These are phyloP conservation scores for Neomorphus geoffroyi DNA, from an alignment of 2,797 vertebrate genomes.

Conservation along the genomic window DNA sequence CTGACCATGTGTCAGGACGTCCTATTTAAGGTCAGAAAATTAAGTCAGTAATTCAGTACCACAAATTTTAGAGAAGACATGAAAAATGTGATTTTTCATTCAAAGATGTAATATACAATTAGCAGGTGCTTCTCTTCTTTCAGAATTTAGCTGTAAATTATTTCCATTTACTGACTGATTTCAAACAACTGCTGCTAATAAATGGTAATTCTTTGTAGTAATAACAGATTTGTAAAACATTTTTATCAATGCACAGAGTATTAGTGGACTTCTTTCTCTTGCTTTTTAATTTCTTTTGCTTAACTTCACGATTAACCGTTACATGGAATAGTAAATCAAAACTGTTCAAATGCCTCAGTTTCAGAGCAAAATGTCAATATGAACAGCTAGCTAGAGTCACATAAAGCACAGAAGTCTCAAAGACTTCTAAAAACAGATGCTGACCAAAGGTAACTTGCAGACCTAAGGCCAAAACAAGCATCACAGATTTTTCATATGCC, in stretches of 20 bases:
- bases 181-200: neutral
- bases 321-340: neutral
- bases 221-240: neutral
- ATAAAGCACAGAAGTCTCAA: neutral
- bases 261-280: neutral
- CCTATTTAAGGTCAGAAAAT: conserved; percentile 38
- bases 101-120: neutral
- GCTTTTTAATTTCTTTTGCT: neutral
- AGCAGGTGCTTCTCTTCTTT: neutral
- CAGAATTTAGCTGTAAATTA: neutral
- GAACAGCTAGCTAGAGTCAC: neutral
- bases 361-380: neutral
- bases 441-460: neutral
- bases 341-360: neutral
- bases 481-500: neutral
- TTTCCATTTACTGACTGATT: neutral
- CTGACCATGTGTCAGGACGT: neutral
- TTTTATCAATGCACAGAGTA: neutral
- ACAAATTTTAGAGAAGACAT: neutral
- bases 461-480: neutral
- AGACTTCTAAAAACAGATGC: neutral
- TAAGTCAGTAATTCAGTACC: neutral
- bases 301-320: neutral
- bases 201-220: neutral
- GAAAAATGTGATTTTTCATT: neutral